Conservation (phyloP, 1,140 invertebrate species). For the Bactericera cockerelli region DNA sequence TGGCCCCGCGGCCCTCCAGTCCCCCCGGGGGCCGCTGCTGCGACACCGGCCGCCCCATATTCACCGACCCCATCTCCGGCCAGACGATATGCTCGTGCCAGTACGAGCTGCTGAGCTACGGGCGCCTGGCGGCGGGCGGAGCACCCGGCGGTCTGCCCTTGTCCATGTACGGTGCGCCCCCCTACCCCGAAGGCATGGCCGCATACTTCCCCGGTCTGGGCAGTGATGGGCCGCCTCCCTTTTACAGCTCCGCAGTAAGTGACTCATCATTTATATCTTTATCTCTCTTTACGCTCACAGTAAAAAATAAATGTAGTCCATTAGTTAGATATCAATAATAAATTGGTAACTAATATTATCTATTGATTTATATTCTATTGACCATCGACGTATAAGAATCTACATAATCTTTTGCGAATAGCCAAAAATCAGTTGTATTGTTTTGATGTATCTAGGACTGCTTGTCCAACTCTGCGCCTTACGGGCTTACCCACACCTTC, state of each 20-base stretch:
- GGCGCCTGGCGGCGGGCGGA: constrained; percentile 34
- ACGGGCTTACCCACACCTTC: too few relatives aligned
- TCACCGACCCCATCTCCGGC: constrained; percentile 80
- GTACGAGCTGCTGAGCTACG: constrained; percentile 36
- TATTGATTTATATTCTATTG: too few relatives aligned
- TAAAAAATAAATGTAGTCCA: too few relatives aligned
- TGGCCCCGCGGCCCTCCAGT: constrained; percentile 23
- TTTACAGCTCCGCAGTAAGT: constrained; percentile 67
- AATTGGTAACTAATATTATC: too few relatives aligned
- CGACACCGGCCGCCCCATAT: constrained; percentile 77
- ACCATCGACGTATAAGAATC: too few relatives aligned
- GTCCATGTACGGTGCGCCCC: constrained; percentile 47
- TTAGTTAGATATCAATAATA: too few relatives aligned
- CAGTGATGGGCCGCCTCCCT: constrained; percentile 62
- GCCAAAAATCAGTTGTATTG: too few relatives aligned
- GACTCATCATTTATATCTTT: background rate
- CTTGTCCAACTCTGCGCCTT: too few relatives aligned
- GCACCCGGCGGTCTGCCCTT: constrained; percentile 67
- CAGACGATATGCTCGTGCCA: constrained; percentile 88
- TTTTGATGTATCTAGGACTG: too few relatives aligned
- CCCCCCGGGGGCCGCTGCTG: constrained; percentile 49
- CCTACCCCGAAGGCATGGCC: constrained; percentile 47
- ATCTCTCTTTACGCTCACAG: background rate
- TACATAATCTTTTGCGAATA: too few relatives aligned
- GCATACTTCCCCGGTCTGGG: constrained; percentile 65